Evolutionary conservation across 2,797 vertebrate species (phyloP).

Genomic region (Phataginus tetradactyla): DNA sequence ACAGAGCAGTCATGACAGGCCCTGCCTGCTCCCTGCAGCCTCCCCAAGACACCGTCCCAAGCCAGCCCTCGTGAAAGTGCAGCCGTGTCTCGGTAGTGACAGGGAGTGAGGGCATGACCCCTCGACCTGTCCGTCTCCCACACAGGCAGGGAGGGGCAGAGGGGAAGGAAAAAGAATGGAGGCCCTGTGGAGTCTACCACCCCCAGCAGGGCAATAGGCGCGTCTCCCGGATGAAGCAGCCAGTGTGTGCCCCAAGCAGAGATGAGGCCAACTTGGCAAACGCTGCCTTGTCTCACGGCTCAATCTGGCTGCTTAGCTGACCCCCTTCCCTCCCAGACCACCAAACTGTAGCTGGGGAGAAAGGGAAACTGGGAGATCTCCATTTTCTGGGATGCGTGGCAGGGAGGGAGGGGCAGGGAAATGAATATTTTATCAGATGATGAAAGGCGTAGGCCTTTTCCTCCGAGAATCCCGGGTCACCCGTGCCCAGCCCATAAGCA

Average conservation of each 20-base stretch:
- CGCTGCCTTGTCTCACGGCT: neutral
- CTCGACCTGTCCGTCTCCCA: neutral
- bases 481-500: neutral
- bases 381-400: neutral
- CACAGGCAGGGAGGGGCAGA: too few species aligned
- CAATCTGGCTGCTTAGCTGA: neutral
- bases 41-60: neutral
- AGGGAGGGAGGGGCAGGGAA: neutral
- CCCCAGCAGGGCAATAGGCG: neutral
- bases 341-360: neutral
- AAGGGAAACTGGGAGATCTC: neutral
- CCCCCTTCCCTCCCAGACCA: neutral
- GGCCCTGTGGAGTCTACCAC: too few species aligned
- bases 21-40: fast-evolving
- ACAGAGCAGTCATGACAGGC: neutral
- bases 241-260: neutral
- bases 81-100: neutral
- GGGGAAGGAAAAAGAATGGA: neutral
- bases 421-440: neutral
- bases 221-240: neutral
- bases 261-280: neutral
- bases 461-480: neutral
- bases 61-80: neutral
- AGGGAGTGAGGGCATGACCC: neutral
- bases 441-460: neutral